These are phyloP conservation scores for Watsonalla binaria DNA, from an alignment of 2,888 invertebrate genomes.

Conservation along the genomic window DNA sequence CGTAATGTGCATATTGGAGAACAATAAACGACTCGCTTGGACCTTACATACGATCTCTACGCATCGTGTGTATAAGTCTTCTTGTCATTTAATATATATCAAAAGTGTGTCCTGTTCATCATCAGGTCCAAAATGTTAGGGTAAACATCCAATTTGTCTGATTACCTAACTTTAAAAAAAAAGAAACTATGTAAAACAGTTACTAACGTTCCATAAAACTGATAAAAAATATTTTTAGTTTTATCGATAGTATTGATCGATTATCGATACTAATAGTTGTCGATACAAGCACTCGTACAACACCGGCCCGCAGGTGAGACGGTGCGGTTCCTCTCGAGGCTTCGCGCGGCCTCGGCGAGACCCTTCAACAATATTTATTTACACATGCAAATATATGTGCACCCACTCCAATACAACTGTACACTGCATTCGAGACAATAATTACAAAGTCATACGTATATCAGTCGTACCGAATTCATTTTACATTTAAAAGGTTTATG, in stretches of 20 bases:
- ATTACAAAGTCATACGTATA: slow-evolving; percentile 8
- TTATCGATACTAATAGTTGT: slow-evolving; percentile 29
- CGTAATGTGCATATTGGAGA: slow-evolving; percentile 63
- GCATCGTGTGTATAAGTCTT: slow-evolving; percentile 1
- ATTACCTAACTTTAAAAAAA: too few species aligned
- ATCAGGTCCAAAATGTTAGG: too few species aligned
- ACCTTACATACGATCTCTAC: slow-evolving; percentile 14
- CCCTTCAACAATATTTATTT: slow-evolving; percentile 59
- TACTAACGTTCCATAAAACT: too few species aligned
- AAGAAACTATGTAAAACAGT: too few species aligned
- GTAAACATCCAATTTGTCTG: too few species aligned
- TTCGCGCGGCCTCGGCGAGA: slow-evolving; percentile 33
- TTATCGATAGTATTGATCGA: background rate
- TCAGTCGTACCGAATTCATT: background rate
- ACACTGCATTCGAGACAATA: slow-evolving; percentile 3
- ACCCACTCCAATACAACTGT: slow-evolving; percentile 24
- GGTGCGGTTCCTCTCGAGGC: slow-evolving; percentile 38
- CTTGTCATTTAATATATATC: slow-evolving; percentile 1
- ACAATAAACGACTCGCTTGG: slow-evolving; percentile 33
- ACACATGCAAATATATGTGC: slow-evolving; percentile 53
- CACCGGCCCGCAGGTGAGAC: slow-evolving; percentile 50
- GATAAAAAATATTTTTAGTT: too few species aligned
- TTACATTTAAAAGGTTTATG: background rate
- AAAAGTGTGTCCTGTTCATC: too few species aligned
- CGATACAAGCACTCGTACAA: slow-evolving; percentile 7